Evolutionary conservation across 2,888 invertebrate genomes (phyloP).

Genomic region (Prosopocoilus inquinatus): DNA sequence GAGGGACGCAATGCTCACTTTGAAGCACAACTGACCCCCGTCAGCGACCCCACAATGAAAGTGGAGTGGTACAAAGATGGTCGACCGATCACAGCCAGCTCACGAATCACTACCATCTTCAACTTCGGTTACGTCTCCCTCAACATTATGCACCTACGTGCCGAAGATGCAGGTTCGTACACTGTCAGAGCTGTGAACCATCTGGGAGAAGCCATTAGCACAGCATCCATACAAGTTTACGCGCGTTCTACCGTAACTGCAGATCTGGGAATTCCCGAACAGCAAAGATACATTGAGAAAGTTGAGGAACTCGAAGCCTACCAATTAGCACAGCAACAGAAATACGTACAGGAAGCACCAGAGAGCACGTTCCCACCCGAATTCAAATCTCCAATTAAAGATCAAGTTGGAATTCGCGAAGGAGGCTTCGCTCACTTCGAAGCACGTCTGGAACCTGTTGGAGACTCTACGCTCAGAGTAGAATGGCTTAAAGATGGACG

Average conservation of each 20-base stretch:
- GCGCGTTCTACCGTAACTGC: slow-evolving; percentile 80
- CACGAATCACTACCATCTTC: slow-evolving; percentile 95
- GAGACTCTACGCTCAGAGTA: slow-evolving; percentile 84
- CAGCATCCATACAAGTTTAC: slow-evolving; percentile 72
- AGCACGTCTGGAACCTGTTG: slow-evolving; percentile 89
- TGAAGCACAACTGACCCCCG: slow-evolving; percentile 88
- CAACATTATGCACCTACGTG: slow-evolving; percentile 96
- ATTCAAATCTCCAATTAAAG: slow-evolving; percentile 86
- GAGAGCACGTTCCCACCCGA: slow-evolving; percentile 79
- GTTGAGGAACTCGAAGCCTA: slow-evolving; percentile 89
- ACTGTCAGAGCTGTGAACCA: slow-evolving; percentile 89
- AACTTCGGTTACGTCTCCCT: slow-evolving; percentile 99
- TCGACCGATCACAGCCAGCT: slow-evolving; percentile 91
- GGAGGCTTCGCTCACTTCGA: slow-evolving; percentile 95
- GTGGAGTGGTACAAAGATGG: slow-evolving; percentile 97
- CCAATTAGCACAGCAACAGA: slow-evolving; percentile 77
- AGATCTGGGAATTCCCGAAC: slow-evolving; percentile 80
- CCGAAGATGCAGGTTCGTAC: slow-evolving; percentile 96
- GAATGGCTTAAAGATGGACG: slow-evolving; percentile 93
- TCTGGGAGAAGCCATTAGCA: slow-evolving; percentile 86
- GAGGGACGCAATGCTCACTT: slow-evolving; percentile 92
- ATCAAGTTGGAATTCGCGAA: slow-evolving; percentile 83
- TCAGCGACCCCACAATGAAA: slow-evolving; percentile 90
- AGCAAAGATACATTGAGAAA: slow-evolving; percentile 86
- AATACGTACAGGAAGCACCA: slow-evolving; percentile 75